Conservation (phyloP, 2,797 vertebrate genomes). For the Potorous gilbertii region DNA sequence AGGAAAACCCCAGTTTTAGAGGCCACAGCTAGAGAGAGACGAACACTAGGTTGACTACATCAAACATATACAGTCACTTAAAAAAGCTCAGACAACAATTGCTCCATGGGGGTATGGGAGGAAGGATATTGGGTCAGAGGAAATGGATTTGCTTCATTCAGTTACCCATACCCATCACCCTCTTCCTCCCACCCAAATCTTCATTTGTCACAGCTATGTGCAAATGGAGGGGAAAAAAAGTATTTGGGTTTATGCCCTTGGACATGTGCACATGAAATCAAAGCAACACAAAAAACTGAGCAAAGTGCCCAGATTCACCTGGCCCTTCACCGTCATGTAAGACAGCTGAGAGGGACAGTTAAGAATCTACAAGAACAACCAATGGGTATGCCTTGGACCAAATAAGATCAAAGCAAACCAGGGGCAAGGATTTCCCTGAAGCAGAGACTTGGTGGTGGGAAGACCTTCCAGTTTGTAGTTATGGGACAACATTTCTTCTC, state of each 20-base stretch:
- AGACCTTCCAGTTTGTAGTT: background rate
- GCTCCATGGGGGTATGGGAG: background rate
- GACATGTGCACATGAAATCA: background rate
- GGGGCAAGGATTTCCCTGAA: background rate
- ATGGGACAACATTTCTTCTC: background rate
- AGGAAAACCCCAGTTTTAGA: slow-evolving; percentile 97
- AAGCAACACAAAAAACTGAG: background rate
- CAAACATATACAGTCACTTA: background rate
- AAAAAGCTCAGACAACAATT: background rate
- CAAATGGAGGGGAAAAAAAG: background rate
- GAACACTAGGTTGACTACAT: slow-evolving; percentile 81
- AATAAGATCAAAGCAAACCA: background rate
- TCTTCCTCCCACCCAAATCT: background rate
- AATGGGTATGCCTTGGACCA: background rate
- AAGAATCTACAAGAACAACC: background rate
- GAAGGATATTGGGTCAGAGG: background rate
- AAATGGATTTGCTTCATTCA: background rate
- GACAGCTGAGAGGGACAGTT: background rate
- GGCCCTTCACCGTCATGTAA: background rate
- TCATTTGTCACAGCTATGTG: background rate
- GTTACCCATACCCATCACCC: background rate
- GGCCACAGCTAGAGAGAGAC: slow-evolving; percentile 91
- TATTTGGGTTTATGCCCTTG: background rate
- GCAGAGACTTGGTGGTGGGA: background rate
- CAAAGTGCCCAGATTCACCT: background rate